Evolutionary conservation across 2,113 vertebrate genomes (phyloP).

Genomic region (Aix galericulata): DNA sequence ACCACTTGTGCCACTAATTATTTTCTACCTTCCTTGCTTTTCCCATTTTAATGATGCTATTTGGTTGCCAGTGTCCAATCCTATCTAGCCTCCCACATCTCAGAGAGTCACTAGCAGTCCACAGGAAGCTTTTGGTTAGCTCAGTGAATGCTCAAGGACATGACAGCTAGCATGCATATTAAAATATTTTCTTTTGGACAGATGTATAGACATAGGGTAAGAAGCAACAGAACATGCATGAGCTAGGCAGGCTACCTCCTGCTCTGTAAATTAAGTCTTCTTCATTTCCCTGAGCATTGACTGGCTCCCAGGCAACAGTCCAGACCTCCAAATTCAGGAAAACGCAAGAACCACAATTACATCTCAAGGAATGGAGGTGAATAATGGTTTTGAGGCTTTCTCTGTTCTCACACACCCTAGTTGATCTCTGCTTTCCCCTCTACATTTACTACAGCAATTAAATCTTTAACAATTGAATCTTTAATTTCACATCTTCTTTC

Average conservation of each 20-base stretch:
- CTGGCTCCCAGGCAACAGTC: background rate
- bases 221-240: background rate
- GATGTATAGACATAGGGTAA: background rate
- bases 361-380: background rate
- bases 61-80: background rate
- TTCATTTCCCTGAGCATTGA: background rate
- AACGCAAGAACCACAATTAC: background rate
- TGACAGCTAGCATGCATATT: background rate
- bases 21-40: background rate
- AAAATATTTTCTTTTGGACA: background rate
- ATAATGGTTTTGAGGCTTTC: background rate
- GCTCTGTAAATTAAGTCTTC: background rate
- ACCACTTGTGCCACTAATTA: background rate
- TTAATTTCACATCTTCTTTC: background rate
- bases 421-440: background rate
- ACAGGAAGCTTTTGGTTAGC: background rate
- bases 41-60: background rate
- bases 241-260: background rate
- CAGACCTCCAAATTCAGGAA: background rate
- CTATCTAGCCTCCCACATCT: background rate
- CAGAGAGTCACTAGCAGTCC: background rate
- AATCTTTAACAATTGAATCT: background rate
- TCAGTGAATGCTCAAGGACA: background rate
- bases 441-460: background rate
- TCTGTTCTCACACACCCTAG: background rate